These are phyloP conservation scores for Metridium senile DNA, from an alignment of 92 coral and sea anemone species.

Conservation along the genomic window DNA sequence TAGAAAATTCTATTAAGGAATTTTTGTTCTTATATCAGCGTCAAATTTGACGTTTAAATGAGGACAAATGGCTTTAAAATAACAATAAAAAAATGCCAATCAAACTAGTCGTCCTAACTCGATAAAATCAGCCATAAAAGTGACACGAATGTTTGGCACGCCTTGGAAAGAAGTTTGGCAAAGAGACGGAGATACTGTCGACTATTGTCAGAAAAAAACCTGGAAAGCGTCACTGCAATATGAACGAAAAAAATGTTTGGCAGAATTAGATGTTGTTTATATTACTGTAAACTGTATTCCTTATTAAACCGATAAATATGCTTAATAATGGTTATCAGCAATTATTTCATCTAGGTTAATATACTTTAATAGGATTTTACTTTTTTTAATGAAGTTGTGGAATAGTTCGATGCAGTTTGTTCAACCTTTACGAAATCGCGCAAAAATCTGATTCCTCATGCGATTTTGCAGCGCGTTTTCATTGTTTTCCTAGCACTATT, in stretches of 20 bases:
- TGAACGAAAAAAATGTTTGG: background rate
- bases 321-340: too few species aligned
- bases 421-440: too few species aligned
- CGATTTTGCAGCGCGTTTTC: too few species aligned
- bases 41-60: background rate
- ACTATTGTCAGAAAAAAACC: background rate
- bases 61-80: background rate
- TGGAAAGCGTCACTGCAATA: background rate
- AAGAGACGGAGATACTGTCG: background rate
- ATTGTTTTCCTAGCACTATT: too few species aligned
- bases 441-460: too few species aligned
- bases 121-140: background rate
- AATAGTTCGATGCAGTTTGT: too few species aligned
- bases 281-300: background rate
- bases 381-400: too few species aligned
- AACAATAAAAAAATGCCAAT: background rate
- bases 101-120: background rate
- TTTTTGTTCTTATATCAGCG: background rate
- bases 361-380: too few species aligned
- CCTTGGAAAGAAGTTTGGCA: background rate
- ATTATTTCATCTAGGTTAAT: too few species aligned
- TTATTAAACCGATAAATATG: too few species aligned
- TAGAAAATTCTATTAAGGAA: background rate
- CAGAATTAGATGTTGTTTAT: background rate
- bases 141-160: background rate